These are phyloP conservation scores for Chaetodon trifasciatus DNA, from an alignment of 2,797 vertebrate genomes.

Conservation along the genomic window DNA sequence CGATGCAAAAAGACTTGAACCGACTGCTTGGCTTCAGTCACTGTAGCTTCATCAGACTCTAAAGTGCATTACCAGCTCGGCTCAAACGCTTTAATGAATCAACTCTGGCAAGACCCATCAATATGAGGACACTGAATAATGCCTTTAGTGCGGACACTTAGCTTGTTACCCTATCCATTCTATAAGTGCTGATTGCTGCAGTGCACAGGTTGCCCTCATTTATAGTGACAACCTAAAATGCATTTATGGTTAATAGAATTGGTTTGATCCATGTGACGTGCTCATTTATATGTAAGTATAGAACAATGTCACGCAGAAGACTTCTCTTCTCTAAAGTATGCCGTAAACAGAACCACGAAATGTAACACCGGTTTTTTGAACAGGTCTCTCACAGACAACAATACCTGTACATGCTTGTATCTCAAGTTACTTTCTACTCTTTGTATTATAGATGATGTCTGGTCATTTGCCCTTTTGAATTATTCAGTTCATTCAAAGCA, in stretches of 20 bases:
- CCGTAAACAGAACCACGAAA: conserved; percentile 71
- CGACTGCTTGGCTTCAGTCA: conserved; percentile 51
- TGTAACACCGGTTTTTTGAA: conserved; percentile 46
- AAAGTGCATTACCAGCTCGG: conserved; percentile 78
- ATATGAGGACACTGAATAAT: conserved; percentile 83
- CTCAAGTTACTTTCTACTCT: conserved; percentile 77
- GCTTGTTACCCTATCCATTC: conserved; percentile 74
- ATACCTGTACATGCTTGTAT: conserved; percentile 62
- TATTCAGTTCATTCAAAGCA: conserved; percentile 65
- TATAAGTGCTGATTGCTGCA: conserved; percentile 73
- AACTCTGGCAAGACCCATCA: conserved; percentile 79
- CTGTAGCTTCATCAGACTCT: conserved; percentile 72
- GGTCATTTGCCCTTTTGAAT: conserved; percentile 76
- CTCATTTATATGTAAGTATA: not conserved
- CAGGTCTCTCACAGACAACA: conserved; percentile 61
- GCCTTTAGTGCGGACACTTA: conserved; percentile 73
- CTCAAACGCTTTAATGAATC: conserved; percentile 83
- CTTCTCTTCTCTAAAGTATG: not conserved
- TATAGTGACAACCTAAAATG: conserved; percentile 38
- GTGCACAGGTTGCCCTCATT: conserved; percentile 54
- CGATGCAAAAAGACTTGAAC: conserved; percentile 20
- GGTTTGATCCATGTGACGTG: conserved; percentile 12
- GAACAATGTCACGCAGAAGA: conserved; percentile 4
- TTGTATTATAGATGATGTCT: conserved; percentile 80
- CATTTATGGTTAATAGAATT: conserved; percentile 36